Base-by-base conservation (phyloP, 1,140 invertebrate species). In the Halyomorpha halys region DNA sequence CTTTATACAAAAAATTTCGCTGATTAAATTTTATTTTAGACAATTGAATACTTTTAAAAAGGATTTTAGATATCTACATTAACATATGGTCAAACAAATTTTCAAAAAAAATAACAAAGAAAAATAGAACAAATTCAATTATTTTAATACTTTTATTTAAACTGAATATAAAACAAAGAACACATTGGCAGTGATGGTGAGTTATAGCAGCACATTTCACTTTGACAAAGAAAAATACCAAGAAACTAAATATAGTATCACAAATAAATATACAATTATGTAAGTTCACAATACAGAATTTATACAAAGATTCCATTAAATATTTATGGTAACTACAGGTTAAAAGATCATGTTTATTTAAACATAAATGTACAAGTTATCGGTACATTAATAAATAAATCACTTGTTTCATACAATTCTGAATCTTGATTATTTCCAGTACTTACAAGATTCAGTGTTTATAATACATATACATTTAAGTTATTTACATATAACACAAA, bases 131-230 rank as follows among this genome's bases (percentile, higher is more conserved):
- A 39, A 39, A 13, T 13, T 39, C 1, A 39, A 39, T 39, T 39
- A 11, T 39, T 39, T 39, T 39, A 39, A 39, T 39, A 39, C 4
- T 11, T 39, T 39, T 39, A 39, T 39, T 39, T 39, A 39, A 39
- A 39, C 34, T 39, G 34, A 39, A 49, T 49, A 49, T 21, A 49
- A 49, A 49, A 49, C 47, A 49, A 49, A 49, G 47, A 49, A 49
- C 47, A 49, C 47, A 49, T 49, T 49, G 47, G 47, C 47, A 49
- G 47, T 49, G 47, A 49, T 49, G 21, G 47, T 49, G 47, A 49
- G 21, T 18, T 19, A 49, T 21, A 21, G 47, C 47, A 49, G 47
- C 47, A 49, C 21, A 49, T 49, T 49, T 49, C n/a, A 49, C 21
- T 49, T 49, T 49, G 18, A 47, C 2, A 15, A 49, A 19, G n/a